Conservation (phyloP, 2,113 vertebrate species). For the Malaclemys terrapin region DNA sequence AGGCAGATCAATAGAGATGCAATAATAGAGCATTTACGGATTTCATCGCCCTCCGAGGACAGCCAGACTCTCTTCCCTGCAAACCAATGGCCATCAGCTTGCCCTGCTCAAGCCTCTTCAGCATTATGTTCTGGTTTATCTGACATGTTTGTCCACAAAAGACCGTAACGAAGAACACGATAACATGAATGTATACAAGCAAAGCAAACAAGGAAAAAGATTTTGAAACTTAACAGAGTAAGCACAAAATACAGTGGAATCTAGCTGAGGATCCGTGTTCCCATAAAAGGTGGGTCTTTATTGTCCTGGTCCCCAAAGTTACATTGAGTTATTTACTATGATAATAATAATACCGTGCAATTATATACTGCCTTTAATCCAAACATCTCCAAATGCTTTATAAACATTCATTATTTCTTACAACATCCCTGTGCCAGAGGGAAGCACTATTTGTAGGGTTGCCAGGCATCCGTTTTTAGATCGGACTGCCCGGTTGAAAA, state of each 20-base stretch:
- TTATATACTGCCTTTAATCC: not conserved
- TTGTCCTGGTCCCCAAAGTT: fast-evolving
- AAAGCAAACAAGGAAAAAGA: not conserved
- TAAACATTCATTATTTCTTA: not conserved
- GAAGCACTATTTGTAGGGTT: not conserved
- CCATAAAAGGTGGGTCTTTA: not conserved
- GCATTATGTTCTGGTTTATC: not conserved
- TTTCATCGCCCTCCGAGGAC: not conserved
- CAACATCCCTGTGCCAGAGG: not conserved
- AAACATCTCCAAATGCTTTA: not conserved
- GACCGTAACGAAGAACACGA: not conserved
- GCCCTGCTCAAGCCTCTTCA: not conserved
- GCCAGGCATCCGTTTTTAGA: no score
- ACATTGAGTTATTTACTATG: fast-evolving
- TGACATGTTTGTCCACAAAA: not conserved
- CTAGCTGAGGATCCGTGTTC: fast-evolving
- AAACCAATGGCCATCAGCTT: not conserved
- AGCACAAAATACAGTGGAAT: not conserved
- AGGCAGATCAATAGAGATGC: constrained; percentile 15
- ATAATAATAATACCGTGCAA: not conserved
- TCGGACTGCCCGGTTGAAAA: no score
- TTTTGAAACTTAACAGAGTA: not conserved
- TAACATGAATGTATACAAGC: not conserved
- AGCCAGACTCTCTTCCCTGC: not conserved
- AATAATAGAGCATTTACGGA: not conserved